A percentile compares a stretch with the other conserved stretches of the same genome.
phyloP scores from a whole-genome alignment of 2,797 vertebrate species.

The Hephaestus fuliginosus region DNA sequence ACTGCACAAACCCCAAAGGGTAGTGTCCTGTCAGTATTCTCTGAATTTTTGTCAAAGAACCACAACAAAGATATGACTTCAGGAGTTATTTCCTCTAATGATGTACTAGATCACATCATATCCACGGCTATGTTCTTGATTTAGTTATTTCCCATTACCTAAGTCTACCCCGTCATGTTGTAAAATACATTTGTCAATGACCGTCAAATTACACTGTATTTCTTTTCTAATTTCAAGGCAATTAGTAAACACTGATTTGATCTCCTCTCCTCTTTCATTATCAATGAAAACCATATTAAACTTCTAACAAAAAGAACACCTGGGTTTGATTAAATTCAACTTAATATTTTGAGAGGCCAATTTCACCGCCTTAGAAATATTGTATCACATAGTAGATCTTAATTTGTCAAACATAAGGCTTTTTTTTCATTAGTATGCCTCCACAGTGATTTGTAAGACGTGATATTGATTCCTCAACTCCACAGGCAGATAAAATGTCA shows the following conservation, averaged over 20 bases:
- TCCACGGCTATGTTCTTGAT: constrained; percentile 16
- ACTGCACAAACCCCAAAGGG: not conserved
- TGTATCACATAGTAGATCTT: constrained; percentile 15
- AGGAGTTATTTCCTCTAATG: constrained; percentile 28
- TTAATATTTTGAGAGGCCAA: not conserved
- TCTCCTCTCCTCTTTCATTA: not conserved
- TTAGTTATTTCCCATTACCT: constrained; percentile 23
- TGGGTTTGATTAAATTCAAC: not conserved
- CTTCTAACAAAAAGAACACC: not conserved
- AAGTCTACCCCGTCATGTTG: not conserved
- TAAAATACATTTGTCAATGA: constrained; percentile 8
- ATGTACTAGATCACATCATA: constrained; percentile 27
- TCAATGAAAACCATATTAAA: not conserved
- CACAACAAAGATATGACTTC: constrained; percentile 30
- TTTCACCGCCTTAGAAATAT: constrained; percentile 6
- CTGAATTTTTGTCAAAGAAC: constrained; percentile 20
- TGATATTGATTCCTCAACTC: constrained; percentile 41
- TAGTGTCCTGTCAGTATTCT: constrained; percentile 16
- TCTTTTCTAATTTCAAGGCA: constrained; percentile 27
- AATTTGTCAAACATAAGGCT: constrained; percentile 25
- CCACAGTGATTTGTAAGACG: constrained; percentile 37
- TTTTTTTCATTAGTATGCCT: constrained; percentile 25
- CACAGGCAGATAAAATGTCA: constrained; percentile 17
- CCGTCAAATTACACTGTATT: not conserved
- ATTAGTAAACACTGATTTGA: constrained; percentile 27